Conservation (phyloP, 1,140 invertebrate genomes). For the Drosophila saltans region DNA sequence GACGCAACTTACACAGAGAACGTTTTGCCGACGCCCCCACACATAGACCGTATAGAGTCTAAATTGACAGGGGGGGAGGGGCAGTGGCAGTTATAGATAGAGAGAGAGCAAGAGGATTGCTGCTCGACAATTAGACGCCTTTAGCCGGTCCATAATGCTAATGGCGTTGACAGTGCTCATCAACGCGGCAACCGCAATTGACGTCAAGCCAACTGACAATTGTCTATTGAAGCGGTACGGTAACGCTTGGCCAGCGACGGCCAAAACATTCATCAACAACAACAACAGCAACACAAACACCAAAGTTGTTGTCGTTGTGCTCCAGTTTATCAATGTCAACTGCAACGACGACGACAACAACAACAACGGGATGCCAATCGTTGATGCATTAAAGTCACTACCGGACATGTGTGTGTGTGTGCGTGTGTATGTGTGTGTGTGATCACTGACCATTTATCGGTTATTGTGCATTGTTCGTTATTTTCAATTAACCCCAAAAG, state of each 20-base stretch:
- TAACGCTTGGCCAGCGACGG: slow-evolving; percentile 62
- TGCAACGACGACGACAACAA: slow-evolving; percentile 42
- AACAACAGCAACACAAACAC: background rate
- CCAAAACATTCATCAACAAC: background rate
- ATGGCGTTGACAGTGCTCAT: slow-evolving; percentile 82
- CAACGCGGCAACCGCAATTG: slow-evolving; percentile 63
- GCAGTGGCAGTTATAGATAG: background rate
- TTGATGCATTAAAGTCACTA: slow-evolving; percentile 59
- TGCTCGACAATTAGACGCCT: slow-evolving; percentile 74
- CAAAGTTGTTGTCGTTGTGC: slow-evolving; percentile 34
- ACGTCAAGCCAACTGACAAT: slow-evolving; percentile 54
- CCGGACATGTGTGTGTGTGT: slow-evolving; percentile 38
- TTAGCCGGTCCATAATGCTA: slow-evolving; percentile 78
- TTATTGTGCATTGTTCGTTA: slow-evolving; percentile 24
- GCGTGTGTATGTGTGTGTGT: slow-evolving; percentile 35
- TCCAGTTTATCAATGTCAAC: slow-evolving; percentile 78
- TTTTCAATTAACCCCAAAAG: slow-evolving; percentile 40
- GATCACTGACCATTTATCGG: slow-evolving; percentile 33
- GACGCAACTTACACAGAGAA: slow-evolving; percentile 30
- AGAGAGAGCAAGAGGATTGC: slow-evolving; percentile 22
- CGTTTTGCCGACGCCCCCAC: slow-evolving; percentile 62
- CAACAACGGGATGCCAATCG: slow-evolving; percentile 66
- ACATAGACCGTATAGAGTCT: background rate
- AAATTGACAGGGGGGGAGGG: background rate
- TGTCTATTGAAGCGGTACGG: slow-evolving; percentile 72